Evolutionary conservation across 2,113 vertebrate genomes (phyloP), one percentile per base, ranked within the genome.

Genomic region (Rhagologus leucostigma): DNA sequence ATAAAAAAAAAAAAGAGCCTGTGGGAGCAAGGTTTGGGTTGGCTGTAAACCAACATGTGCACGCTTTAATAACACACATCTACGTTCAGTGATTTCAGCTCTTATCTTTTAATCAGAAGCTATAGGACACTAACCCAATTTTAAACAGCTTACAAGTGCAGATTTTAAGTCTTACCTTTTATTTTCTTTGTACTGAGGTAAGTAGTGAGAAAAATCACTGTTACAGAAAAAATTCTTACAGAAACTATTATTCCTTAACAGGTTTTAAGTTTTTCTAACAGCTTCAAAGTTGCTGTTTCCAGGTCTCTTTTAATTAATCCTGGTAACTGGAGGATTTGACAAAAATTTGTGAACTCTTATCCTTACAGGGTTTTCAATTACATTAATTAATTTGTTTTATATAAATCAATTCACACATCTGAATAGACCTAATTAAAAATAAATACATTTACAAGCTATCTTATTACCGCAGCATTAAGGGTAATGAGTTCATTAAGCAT

Each of bases 111-210:
- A 81, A 94, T 92, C 95, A 96, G 96, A 95, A 97, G 59, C 95
- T 95, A 63, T 87, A 96, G 87, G 93, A 94, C 94, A 90, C 92
- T 97, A 91, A 90, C 81, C 63, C 63, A 84, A 89, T 93, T 96
- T 97, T 42, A 92, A 97, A 96, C 75, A 93, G 69, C 84, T 98
- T 97, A 96, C 32, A 96, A 96, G 93, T 87, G 86, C 96, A 97
- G 96, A 97, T 97, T 98, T 97, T 96, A 96, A 59, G 90, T 93
- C 92, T 79, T 95, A 85, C 96, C 89, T 97, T 95, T 92, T 97
- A 95, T 96, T 96, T 96, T 93, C 95, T 97, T 97, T 97, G 73
- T 93, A 82, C 73, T 69, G 95, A 95, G 89, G 93, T 92, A 60
- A 96, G 65, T 79, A 89, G 95, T 95, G 94, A 95, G 95, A 93